Evolutionary conservation across 2,797 vertebrate genomes (phyloP).

Genomic region (Cryptoblepharus egeriae): DNA sequence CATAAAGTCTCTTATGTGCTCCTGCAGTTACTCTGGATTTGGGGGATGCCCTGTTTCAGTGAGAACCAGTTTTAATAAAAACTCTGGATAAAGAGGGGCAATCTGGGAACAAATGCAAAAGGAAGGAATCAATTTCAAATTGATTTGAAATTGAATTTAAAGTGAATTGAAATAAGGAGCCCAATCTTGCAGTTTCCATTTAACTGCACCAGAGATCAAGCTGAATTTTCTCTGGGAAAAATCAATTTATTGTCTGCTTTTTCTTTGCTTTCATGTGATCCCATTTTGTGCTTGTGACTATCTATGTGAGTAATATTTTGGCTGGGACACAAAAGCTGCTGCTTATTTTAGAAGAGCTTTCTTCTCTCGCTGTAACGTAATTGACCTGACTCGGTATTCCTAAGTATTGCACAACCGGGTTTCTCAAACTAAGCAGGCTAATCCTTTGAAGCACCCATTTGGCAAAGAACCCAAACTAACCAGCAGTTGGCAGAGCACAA

Average conservation of each 20-base stretch:
- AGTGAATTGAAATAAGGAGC: neutral
- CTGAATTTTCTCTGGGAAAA: no score
- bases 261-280: neutral
- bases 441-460: slow-evolving; percentile 43
- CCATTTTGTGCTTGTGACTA: slow-evolving; percentile 32
- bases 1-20: no score
- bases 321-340: slow-evolving; percentile 54
- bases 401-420: slow-evolving; percentile 65
- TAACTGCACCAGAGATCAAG: neutral
- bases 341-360: slow-evolving; percentile 76
- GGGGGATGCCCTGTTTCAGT: no score
- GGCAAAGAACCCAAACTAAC: slow-evolving; percentile 23
- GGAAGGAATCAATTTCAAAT: no score
- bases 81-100: no score
- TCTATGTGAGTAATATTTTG: slow-evolving; percentile 49
- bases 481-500: slow-evolving; percentile 34
- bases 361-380: slow-evolving; percentile 72
- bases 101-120: no score
- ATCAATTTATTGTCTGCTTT: neutral
- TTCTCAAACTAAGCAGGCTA: slow-evolving; percentile 68
- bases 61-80: no score
- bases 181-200: neutral
- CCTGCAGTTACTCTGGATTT: no score
- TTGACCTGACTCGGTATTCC: slow-evolving; percentile 71
- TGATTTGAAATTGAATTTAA: no score